phyloP scores from a whole-genome alignment of 2,888 invertebrate species.

The Eupithecia exiguata region DNA sequence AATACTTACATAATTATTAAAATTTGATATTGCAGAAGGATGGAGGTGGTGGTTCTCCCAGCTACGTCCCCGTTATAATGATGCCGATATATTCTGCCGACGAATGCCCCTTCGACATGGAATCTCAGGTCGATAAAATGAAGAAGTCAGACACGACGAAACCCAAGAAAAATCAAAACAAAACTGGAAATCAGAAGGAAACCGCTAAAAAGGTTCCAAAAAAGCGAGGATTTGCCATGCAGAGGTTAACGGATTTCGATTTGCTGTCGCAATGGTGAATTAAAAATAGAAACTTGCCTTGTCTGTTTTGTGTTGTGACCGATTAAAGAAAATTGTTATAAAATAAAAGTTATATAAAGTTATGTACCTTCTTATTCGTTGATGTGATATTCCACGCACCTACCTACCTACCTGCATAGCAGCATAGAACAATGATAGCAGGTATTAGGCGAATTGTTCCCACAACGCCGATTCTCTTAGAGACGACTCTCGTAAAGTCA shows the following conservation, averaged over 20 bases:
- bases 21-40: slow-evolving; percentile 50
- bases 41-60: slow-evolving; percentile 48
- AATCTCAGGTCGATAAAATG: slow-evolving; percentile 66
- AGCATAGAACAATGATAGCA: too few relatives aligned
- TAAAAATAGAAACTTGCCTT: not conserved
- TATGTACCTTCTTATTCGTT: too few relatives aligned
- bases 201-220: slow-evolving; percentile 61
- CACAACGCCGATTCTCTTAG: too few relatives aligned
- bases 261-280: slow-evolving; percentile 72
- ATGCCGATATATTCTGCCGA: slow-evolving; percentile 74
- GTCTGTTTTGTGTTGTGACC: not conserved
- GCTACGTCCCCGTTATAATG: slow-evolving; percentile 74
- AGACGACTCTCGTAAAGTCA: too few relatives aligned
- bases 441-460: too few relatives aligned
- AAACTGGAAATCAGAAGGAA: slow-evolving; percentile 46
- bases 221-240: slow-evolving; percentile 67
- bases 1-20: too few relatives aligned
- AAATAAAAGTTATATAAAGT: not conserved
- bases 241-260: slow-evolving; percentile 73
- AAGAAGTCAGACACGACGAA: slow-evolving; percentile 57
- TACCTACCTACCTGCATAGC: too few relatives aligned
- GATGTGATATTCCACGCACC: too few relatives aligned
- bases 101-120: slow-evolving; percentile 73
- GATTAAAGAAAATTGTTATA: not conserved
- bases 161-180: slow-evolving; percentile 50